Evolutionary conservation across 2,888 invertebrate genomes (phyloP).

Genomic region (Trissoscelio sp.): DNA sequence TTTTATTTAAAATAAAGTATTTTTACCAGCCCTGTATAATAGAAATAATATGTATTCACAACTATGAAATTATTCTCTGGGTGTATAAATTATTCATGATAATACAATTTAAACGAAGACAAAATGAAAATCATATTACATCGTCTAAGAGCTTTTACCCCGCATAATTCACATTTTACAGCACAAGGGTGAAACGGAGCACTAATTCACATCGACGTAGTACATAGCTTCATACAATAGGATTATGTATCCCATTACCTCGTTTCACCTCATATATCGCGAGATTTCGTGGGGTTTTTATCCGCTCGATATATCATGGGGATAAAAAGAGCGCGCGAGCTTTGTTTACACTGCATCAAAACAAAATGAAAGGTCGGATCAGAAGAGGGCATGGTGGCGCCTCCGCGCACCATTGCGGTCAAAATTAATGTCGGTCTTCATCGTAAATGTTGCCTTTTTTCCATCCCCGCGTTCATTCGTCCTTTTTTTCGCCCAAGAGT

Average conservation of each 20-base stretch:
- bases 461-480: constrained; percentile 3
- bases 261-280: constrained; percentile 10
- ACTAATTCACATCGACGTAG: constrained; percentile 7
- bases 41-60: too few species aligned
- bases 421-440: constrained; percentile 65
- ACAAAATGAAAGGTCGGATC: constrained; percentile 45
- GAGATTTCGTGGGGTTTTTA: constrained; percentile 28
- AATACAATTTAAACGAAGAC: background rate
- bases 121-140: background rate
- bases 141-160: background rate
- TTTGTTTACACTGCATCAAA: constrained; percentile 55
- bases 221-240: constrained; percentile 7
- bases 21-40: too few species aligned
- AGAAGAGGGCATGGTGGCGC: constrained; percentile 57
- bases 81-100: too few species aligned
- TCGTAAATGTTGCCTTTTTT: constrained; percentile 50
- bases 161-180: constrained; percentile 5
- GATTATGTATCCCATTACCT: constrained; percentile 28
- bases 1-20: too few species aligned
- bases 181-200: constrained; percentile 8
- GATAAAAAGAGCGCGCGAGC: constrained; percentile 29
- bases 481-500: constrained; percentile 47
- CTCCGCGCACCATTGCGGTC: constrained; percentile 44
- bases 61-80: too few species aligned
- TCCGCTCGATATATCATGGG: constrained; percentile 26